Percentiles rank a stretch among this genome's conserved stretches.
Evolutionary conservation across 1,140 invertebrate genomes (phyloP).

Genomic region (Rhopalosiphum maidis): DNA sequence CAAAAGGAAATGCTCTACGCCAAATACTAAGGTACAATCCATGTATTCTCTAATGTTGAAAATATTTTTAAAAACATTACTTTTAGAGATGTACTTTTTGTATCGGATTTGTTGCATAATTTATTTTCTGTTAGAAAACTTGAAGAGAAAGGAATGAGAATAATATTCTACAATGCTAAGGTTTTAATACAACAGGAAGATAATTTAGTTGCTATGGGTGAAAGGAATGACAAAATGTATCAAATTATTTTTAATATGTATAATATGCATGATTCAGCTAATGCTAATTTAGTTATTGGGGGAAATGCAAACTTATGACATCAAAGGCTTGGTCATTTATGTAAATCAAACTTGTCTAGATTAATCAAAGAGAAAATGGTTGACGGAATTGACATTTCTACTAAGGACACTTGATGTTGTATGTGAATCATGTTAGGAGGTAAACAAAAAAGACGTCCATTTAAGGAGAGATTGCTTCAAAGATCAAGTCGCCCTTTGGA

Average conservation of each 20-base stretch:
- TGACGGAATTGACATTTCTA: neutral
- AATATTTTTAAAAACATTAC: neutral
- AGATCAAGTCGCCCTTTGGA: constrained; percentile 58
- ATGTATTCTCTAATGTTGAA: constrained; percentile 1
- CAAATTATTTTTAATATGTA: constrained; percentile 37
- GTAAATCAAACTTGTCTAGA: constrained; percentile 28
- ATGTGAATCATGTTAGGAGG: constrained; percentile 61
- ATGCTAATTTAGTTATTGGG: neutral
- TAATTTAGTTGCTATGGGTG: neutral
- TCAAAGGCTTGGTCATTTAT: constrained; percentile 17
- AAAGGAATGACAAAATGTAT: constrained; percentile 37
- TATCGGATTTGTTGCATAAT: too few relatives aligned
- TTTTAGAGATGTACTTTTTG: neutral
- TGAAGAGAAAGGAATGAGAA: constrained; percentile 6
- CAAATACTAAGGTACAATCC: neutral
- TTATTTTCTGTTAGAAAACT: constrained; percentile 39
- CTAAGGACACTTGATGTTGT: neutral
- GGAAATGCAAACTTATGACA: neutral
- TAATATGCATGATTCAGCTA: too few relatives aligned
- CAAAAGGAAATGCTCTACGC: constrained; percentile 22
- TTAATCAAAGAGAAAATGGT: constrained; percentile 27
- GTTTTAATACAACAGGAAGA: constrained; percentile 9
- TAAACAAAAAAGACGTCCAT: constrained; percentile 60
- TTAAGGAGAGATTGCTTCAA: constrained; percentile 58
- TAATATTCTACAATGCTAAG: neutral